Conservation (phyloP, 2,113 vertebrate genomes). For the Struthidea cinerea region DNA sequence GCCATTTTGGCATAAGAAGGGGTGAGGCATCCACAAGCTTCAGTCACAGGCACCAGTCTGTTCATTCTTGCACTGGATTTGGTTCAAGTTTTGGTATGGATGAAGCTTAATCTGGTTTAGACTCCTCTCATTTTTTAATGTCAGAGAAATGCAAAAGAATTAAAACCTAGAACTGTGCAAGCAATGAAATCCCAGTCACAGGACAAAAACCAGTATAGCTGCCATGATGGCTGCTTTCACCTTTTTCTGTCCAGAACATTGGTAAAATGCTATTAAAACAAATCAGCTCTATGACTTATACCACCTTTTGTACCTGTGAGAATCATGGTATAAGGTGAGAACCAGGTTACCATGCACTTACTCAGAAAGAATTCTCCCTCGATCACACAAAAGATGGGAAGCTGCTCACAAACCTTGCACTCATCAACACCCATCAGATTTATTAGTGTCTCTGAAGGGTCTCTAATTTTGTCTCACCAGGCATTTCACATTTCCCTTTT, state of each 20-base stretch:
- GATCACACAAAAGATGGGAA: neutral
- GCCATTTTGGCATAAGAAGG: neutral
- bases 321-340: neutral
- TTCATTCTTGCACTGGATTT: neutral
- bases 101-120: neutral
- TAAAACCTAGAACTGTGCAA: neutral
- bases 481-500: neutral
- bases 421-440: conserved; percentile 7
- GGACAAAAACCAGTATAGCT: neutral
- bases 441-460: neutral
- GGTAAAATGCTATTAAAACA: neutral
- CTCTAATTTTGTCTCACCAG: neutral
- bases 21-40: neutral
- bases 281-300: neutral
- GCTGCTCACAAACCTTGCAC: neutral
- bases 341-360: neutral
- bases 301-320: neutral
- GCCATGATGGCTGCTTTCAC: neutral
- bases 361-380: neutral
- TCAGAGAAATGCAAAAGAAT: neutral
- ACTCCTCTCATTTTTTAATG: neutral
- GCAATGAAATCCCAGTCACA: neutral
- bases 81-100: neutral
- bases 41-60: neutral
- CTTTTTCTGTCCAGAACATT: neutral